phyloP scores from a whole-genome alignment of 2,113 vertebrate species.

The Solenodon paradoxus region DNA sequence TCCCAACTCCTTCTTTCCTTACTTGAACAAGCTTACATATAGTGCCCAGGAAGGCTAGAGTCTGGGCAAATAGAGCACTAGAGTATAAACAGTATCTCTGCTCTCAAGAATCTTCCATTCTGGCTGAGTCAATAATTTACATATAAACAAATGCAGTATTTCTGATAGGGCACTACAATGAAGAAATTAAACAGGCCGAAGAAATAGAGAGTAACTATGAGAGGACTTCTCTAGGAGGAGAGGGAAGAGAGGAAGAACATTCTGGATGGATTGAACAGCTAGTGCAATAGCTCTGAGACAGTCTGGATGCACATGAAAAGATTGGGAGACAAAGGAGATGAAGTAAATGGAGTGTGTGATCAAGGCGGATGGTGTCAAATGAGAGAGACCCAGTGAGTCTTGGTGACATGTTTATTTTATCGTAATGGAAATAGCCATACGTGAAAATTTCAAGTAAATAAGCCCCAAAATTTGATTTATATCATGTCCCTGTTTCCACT shows the following conservation, averaged over 20 bases:
- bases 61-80: not conserved
- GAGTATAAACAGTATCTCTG: not conserved
- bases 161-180: not conserved
- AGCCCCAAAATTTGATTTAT: not conserved
- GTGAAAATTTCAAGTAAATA: not conserved
- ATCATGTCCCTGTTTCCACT: not conserved
- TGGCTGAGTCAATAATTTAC: not conserved
- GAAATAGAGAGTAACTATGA: not conserved
- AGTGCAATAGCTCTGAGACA: no score
- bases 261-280: not conserved
- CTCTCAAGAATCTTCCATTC: not conserved
- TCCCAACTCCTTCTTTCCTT: not conserved
- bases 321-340: no score
- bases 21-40: not conserved
- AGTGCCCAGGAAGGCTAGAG: accelerated
- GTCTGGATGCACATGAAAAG: not conserved
- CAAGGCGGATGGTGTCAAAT: no score
- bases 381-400: not conserved
- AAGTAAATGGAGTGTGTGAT: not conserved
- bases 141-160: not conserved
- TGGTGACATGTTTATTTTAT: not conserved
- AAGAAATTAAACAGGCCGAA: not conserved
- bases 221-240: not conserved
- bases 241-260: not conserved
- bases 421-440: not conserved